A percentile compares a stretch with the other conserved stretches of the same genome.
phyloP scores from a whole-genome alignment of 2,797 vertebrate genomes.

The Chloroceryle inda region DNA sequence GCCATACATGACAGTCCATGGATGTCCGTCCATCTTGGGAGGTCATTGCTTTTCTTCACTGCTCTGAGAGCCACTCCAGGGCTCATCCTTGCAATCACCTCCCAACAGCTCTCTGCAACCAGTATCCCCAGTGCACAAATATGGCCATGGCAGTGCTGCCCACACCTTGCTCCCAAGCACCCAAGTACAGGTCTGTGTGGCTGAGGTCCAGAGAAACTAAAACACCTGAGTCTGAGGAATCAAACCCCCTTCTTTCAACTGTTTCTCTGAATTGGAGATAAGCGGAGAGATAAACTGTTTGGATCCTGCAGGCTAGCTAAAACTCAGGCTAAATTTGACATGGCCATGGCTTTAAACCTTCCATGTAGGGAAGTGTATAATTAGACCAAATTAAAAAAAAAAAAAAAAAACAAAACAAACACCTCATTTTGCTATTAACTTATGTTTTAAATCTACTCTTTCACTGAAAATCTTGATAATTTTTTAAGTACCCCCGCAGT shows the following conservation, averaged over 20 bases:
- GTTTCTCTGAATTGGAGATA: not conserved
- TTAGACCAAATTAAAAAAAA: not conserved
- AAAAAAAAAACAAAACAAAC: not conserved
- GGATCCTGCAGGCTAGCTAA: not conserved
- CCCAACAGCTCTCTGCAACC: fast-evolving
- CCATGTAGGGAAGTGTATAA: fast-evolving
- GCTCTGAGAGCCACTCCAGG: not conserved
- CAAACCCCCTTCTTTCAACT: not conserved
- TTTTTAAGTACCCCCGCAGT: not conserved
- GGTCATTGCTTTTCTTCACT: not conserved
- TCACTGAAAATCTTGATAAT: not conserved
- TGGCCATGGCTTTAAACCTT: fast-evolving
- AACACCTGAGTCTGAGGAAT: not conserved
- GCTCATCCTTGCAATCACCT: not conserved
- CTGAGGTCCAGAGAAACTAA: not conserved
- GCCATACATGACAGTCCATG: not conserved
- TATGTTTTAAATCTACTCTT: not conserved
- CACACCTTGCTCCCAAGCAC: not conserved
- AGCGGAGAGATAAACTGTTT: not conserved
- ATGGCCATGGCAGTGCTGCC: fast-evolving
- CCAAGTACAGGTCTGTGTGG: fast-evolving
- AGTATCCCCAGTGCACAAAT: not conserved
- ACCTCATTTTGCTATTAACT: not conserved
- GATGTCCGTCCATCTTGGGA: not conserved
- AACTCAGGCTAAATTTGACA: not conserved